Conservation (phyloP, 1,140 invertebrate genomes). For the Orius laevigatus region DNA sequence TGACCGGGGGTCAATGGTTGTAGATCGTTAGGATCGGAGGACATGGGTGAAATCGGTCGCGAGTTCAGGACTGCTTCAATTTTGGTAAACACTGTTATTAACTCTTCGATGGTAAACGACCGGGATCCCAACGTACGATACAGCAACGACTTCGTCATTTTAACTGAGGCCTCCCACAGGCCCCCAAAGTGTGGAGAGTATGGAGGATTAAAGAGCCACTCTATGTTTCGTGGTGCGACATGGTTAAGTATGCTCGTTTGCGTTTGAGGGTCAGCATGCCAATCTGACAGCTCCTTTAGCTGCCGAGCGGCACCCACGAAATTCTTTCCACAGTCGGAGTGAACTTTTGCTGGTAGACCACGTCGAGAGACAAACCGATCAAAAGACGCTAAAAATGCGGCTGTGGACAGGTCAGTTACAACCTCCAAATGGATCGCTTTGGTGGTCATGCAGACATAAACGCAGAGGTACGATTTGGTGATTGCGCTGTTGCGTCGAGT, state of each 20-base stretch:
- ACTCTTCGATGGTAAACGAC: slow-evolving; percentile 23
- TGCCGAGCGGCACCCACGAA: slow-evolving; percentile 22
- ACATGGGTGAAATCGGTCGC: slow-evolving; percentile 25
- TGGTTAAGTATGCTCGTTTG: not conserved
- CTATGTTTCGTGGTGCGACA: not conserved
- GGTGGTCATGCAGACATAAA: slow-evolving; percentile 22
- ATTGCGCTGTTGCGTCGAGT: slow-evolving; percentile 8
- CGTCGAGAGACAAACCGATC: slow-evolving; percentile 26
- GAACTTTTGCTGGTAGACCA: slow-evolving; percentile 23
- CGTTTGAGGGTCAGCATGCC: not conserved
- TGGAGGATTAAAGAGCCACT: slow-evolving; percentile 8
- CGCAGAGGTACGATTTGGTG: slow-evolving; percentile 20
- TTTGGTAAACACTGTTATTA: slow-evolving; percentile 23
- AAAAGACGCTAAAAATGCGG: slow-evolving; percentile 23
- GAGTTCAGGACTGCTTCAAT: slow-evolving; percentile 26
- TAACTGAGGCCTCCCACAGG: slow-evolving; percentile 19
- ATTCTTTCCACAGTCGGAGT: slow-evolving; percentile 27
- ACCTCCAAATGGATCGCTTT: slow-evolving; percentile 25
- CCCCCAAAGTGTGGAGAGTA: slow-evolving; percentile 11
- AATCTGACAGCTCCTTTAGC: slow-evolving; percentile 2
- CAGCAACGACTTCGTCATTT: slow-evolving; percentile 23
- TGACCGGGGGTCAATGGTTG: slow-evolving; percentile 24
- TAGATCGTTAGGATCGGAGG: slow-evolving; percentile 23
- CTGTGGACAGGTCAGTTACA: slow-evolving; percentile 20
- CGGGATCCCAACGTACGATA: slow-evolving; percentile 18